A percentile compares a stretch with the other conserved stretches of the same genome.
Conservation (phyloP, 2,888 invertebrate species). For the Phortica okadai region DNA sequence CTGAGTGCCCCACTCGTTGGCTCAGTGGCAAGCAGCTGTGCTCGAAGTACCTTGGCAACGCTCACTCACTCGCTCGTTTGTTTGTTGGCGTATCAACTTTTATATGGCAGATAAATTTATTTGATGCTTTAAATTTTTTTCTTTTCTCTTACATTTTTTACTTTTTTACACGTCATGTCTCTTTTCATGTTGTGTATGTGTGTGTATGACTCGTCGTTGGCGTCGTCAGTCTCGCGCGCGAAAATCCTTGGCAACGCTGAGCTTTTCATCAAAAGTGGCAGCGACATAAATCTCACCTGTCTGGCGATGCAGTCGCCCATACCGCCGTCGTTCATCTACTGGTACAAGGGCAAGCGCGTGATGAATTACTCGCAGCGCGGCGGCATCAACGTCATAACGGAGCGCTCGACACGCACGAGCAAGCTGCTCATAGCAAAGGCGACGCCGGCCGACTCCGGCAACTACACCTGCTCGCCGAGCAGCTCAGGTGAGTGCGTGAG, state of each 20-base stretch:
- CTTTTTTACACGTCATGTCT: conserved; percentile 25
- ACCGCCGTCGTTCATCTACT: conserved; percentile 86
- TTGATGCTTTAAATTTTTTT: conserved; percentile 26
- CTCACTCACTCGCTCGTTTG: background rate
- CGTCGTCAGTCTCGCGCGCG: conserved; percentile 87
- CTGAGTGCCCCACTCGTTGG: background rate
- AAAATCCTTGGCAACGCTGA: conserved; percentile 92
- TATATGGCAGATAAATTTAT: conserved; percentile 22
- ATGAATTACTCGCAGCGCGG: conserved; percentile 92
- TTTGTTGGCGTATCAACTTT: background rate
- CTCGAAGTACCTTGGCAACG: background rate
- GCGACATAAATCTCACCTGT: conserved; percentile 95
- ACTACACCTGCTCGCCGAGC: conserved; percentile 92
- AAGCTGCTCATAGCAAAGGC: conserved; percentile 92
- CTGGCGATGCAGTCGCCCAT: conserved; percentile 86
- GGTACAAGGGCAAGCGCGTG: conserved; percentile 90
- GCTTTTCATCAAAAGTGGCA: conserved; percentile 92
- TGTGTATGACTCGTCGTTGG: conserved; percentile 18
- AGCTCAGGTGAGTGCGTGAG: conserved; percentile 80
- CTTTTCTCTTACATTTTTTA: conserved; percentile 36
- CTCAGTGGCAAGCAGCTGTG: conserved; percentile 17
- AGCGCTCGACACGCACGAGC: conserved; percentile 90
- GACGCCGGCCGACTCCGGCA: conserved; percentile 89
- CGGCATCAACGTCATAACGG: conserved; percentile 92
- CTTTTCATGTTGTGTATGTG: conserved; percentile 12